Evolutionary conservation across 2,888 invertebrate species (phyloP).

Genomic region (Rhodophaea formosa): DNA sequence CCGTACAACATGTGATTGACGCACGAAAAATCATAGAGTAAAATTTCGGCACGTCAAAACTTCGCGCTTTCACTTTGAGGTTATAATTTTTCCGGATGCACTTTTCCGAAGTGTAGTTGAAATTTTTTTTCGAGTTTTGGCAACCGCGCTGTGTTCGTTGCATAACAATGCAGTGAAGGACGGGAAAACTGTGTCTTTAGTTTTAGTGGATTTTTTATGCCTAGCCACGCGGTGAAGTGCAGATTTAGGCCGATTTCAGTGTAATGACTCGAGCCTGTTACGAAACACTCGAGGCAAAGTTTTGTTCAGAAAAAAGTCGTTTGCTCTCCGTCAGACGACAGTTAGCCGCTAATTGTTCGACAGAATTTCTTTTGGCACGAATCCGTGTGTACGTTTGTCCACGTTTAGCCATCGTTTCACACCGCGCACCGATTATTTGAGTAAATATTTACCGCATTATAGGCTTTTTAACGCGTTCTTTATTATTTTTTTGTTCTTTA

Average conservation of each 20-base stretch:
- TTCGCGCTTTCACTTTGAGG: constrained; percentile 52
- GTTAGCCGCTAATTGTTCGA: constrained; percentile 67
- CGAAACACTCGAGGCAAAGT: constrained; percentile 63
- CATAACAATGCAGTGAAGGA: constrained; percentile 75
- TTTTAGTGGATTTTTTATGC: constrained; percentile 60
- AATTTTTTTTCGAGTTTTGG: constrained; percentile 56
- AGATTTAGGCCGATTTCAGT: constrained; percentile 64
- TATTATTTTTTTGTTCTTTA: constrained; percentile 35
- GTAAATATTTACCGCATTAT: constrained; percentile 50
- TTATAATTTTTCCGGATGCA: constrained; percentile 55
- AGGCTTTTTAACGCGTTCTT: constrained; percentile 42
- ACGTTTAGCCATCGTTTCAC: constrained; percentile 38
- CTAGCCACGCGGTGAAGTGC: constrained; percentile 44
- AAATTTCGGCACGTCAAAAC: constrained; percentile 33
- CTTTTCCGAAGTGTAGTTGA: constrained; percentile 47
- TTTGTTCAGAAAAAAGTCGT: constrained; percentile 58
- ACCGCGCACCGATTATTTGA: constrained; percentile 47
- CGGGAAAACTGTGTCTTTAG: constrained; percentile 63
- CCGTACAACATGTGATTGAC: constrained; percentile 55
- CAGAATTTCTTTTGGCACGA: constrained; percentile 64
- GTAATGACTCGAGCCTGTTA: constrained; percentile 58
- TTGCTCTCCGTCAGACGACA: constrained; percentile 55
- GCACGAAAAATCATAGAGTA: constrained; percentile 57
- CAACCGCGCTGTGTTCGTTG: constrained; percentile 60
- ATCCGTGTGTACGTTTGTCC: constrained; percentile 42